Percentiles rank a stretch among this genome's conserved stretches.
These are phyloP conservation scores for Frankliniella intonsa DNA, from an alignment of 2,888 invertebrate species.

Conservation along the genomic window DNA sequence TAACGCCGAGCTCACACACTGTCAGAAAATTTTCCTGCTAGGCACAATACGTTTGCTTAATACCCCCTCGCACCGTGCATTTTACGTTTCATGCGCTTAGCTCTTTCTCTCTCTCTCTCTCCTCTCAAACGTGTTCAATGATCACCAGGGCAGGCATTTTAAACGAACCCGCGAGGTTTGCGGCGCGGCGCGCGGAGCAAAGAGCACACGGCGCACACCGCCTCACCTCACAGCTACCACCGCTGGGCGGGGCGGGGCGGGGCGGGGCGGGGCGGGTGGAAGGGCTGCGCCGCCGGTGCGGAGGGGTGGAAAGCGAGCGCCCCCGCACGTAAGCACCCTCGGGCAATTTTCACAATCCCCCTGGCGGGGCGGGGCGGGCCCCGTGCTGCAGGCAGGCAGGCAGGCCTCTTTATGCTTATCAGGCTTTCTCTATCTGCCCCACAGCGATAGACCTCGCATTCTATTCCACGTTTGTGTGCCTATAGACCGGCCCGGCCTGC, in stretches of 20 bases:
- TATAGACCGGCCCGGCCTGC: no score
- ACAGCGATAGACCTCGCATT: slow-evolving; percentile 10
- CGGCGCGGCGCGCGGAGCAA: not conserved
- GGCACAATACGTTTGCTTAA: no score
- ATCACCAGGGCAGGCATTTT: no score
- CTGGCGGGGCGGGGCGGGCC: not conserved
- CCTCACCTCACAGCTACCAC: not conserved
- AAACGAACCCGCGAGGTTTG: not conserved
- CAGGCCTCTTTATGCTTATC: slow-evolving; percentile 5
- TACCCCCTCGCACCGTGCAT: no score
- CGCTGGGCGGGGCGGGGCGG: not conserved
- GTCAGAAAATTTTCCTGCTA: no score
- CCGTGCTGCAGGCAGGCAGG: not conserved
- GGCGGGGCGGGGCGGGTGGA: not conserved
- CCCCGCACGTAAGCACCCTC: not conserved
- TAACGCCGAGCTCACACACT: no score
- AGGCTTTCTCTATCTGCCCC: slow-evolving; percentile 19
- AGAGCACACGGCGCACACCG: no score
- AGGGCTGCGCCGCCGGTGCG: no score
- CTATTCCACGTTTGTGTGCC: not conserved
- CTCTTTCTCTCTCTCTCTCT: no score
- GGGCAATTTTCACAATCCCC: slow-evolving; percentile 26
- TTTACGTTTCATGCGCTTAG: no score
- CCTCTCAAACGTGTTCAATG: no score
- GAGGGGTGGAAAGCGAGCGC: not conserved